Evolutionary conservation across 2,797 vertebrate species (phyloP).

Genomic region (Neosilurus hyrtlii): DNA sequence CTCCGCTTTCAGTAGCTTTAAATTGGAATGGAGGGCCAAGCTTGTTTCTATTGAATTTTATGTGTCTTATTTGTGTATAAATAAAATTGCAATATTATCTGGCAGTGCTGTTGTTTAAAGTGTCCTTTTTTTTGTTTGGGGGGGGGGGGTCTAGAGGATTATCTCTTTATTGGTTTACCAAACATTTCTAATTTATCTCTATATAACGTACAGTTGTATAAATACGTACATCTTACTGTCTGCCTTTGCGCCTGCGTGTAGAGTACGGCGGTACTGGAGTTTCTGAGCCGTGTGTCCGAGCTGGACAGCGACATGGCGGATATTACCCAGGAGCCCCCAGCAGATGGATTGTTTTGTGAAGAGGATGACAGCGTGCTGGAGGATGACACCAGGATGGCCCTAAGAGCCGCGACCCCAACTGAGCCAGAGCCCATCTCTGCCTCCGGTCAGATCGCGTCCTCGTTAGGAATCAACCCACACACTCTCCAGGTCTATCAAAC

Average conservation of each 20-base stretch:
- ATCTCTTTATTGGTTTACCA: background rate
- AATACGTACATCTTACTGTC: constrained; percentile 19
- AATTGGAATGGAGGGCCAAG: background rate
- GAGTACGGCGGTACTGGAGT: constrained; percentile 73
- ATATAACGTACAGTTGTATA: background rate
- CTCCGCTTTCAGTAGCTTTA: background rate
- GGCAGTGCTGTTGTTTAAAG: background rate
- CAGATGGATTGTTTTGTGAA: constrained; percentile 66
- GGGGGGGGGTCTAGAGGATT: background rate
- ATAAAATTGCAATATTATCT: constrained; percentile 40
- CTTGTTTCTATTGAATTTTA: constrained; percentile 30
- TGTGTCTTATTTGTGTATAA: constrained; percentile 11
- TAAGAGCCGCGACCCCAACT: constrained; percentile 43
- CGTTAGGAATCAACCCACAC: constrained; percentile 89
- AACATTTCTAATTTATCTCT: too few species aligned
- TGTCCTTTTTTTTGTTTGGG: background rate
- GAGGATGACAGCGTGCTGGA: constrained; percentile 50
- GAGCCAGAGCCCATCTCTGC: constrained; percentile 78
- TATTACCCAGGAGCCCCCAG: constrained; percentile 83
- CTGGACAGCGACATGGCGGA: constrained; percentile 97
- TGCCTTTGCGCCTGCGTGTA: constrained; percentile 63
- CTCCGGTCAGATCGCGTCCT: constrained; percentile 82
- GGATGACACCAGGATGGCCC: constrained; percentile 36
- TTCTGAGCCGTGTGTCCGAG: constrained; percentile 75
- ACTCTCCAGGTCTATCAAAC: constrained; percentile 78